Evolutionary conservation across 2,888 invertebrate genomes (phyloP), one percentile per base, ranked within the genome.

Genomic region (Drosophila villosipedis): DNA sequence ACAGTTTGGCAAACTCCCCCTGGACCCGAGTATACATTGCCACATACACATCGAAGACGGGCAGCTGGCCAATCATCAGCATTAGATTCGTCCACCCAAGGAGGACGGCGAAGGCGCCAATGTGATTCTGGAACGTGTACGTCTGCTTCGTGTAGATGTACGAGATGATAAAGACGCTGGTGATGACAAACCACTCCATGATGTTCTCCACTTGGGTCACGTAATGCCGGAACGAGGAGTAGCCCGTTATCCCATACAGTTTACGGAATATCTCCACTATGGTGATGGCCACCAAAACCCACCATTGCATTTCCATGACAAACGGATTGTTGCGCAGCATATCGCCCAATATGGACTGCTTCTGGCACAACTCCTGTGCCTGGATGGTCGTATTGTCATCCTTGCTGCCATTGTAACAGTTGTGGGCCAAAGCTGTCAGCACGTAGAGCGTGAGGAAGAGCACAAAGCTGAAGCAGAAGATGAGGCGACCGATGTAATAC

Each of bases 1-100:
- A 95, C n/a, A 97, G 94, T 91, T 97, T 97, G 10, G 97, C 96
- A 83, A 97, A 97, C 94, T 97, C 97, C 55, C 96, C 97, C 91
- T 97, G 97, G 1, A 97, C 97, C 92, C 96, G 96, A 2, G 97
- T 97, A 84, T 97, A 97, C 97, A 97, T 97, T 0, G 97, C 97
- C 5, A 98, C 97, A 91, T 98, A 98, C 0, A 97, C 96, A 25
- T 97, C 98, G 90, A 98, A 97, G 59, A 97, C 95, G 0, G 98
- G 98, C 47, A 98, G 94, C 87, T 98, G 97, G 0, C 98, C 98
- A 68, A 98, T 96, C 96, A 97, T 97, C 92, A 97, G 94, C 97
- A 97, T 97, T n/a, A 97, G 94, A 92, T 97, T 97, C 7, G 97
- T 96, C 97, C 97, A 97, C 7, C 97, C 97, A 50, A 97, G 95